phyloP scores from a whole-genome alignment of 2,888 invertebrate species.

The Cephus rjabovi region DNA sequence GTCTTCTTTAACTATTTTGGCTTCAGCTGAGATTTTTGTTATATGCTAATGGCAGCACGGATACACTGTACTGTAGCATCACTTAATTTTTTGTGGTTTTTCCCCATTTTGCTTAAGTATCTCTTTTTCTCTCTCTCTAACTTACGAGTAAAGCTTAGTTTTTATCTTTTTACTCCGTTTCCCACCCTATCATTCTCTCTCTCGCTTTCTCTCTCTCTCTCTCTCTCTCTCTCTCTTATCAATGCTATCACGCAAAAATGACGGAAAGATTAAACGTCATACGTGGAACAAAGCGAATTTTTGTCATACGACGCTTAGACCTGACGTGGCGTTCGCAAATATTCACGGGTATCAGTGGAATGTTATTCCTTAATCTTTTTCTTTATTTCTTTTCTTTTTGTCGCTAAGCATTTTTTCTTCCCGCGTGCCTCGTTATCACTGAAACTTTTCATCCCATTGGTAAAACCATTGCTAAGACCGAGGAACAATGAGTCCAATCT shows the following conservation, averaged over 20 bases:
- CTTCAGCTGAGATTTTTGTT: constrained; percentile 43
- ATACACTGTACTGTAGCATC: constrained; percentile 46
- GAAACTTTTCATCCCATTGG: too few species aligned
- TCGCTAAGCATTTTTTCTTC: too few species aligned
- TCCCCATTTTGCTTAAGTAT: constrained; percentile 12
- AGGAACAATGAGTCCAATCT: too few species aligned
- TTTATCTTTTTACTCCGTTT: constrained; percentile 11
- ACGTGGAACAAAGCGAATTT: too few species aligned
- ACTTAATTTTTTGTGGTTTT: constrained; percentile 7
- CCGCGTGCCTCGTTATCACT: too few species aligned
- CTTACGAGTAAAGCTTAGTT: constrained; percentile 29
- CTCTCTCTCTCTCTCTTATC: constrained; percentile 15
- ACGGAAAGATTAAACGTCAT: constrained; percentile 22
- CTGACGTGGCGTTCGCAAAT: too few species aligned
- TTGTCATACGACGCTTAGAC: too few species aligned
- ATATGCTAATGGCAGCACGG: constrained; percentile 59
- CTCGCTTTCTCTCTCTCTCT: not conserved
- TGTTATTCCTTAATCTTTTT: too few species aligned
- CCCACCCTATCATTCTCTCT: constrained; percentile 10
- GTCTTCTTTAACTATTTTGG: constrained; percentile 46
- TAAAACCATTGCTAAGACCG: too few species aligned
- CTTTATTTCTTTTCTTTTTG: too few species aligned
- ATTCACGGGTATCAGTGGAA: too few species aligned
- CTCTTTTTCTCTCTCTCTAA: constrained; percentile 9
- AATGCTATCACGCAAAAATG: constrained; percentile 29